These are phyloP conservation scores for Anableps anableps DNA, from an alignment of 2,797 vertebrate genomes.

Conservation along the genomic window DNA sequence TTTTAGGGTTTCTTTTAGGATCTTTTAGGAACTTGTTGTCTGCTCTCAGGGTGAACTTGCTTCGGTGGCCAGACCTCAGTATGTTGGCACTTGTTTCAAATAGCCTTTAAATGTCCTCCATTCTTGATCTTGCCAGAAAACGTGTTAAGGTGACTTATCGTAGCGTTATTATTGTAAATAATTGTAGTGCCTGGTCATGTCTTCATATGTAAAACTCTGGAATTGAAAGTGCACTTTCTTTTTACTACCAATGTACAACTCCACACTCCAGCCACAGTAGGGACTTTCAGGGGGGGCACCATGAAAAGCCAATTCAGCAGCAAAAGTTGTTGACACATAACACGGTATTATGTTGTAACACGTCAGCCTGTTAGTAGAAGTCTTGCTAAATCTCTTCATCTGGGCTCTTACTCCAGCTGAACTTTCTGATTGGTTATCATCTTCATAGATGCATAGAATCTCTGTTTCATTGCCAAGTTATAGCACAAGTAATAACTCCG, in stretches of 20 bases:
- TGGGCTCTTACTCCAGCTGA: slow-evolving; percentile 9
- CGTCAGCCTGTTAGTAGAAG: slow-evolving; percentile 12
- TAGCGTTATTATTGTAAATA: neutral
- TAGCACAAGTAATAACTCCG: neutral
- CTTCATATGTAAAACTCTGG: neutral
- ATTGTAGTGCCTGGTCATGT: neutral
- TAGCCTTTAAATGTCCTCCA: too few relatives aligned
- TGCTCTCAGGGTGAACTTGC: neutral
- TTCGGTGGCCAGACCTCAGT: too few relatives aligned
- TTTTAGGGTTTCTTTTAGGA: neutral
- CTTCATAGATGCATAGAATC: neutral
- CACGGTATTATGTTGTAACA: slow-evolving; percentile 7
- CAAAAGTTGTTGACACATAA: neutral
- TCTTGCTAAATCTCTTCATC: slow-evolving; percentile 27
- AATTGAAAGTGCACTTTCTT: too few relatives aligned
- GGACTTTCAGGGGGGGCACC: neutral
- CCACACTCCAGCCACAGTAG: neutral
- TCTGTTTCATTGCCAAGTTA: neutral
- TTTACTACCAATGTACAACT: neutral
- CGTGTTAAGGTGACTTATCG: neutral
- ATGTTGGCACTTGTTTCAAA: neutral
- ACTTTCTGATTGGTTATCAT: neutral
- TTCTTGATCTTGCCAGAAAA: neutral
- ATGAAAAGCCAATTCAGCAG: neutral
- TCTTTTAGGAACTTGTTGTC: neutral